Conservation (phyloP, 30 jellyfish, hydroid and myxozoan species). For the Aurelia sp. region DNA sequence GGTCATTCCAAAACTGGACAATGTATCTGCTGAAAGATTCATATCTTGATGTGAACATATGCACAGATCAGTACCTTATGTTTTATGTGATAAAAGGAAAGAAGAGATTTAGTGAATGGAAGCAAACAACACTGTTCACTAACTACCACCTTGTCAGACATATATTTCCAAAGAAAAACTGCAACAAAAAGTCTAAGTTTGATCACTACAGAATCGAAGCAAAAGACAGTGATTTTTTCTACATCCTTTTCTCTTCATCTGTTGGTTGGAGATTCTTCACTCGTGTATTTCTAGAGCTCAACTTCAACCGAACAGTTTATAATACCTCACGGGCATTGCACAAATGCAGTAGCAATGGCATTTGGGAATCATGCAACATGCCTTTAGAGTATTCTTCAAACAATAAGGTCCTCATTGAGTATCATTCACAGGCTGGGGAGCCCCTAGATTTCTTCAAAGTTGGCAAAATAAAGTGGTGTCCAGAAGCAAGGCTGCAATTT, state of each 20-base stretch:
- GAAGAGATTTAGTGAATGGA: constrained; percentile 70
- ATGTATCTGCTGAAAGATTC: constrained; percentile 75
- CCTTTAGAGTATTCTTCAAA: constrained; percentile 59
- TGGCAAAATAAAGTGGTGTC: constrained; percentile 41
- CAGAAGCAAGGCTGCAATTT: constrained; percentile 51
- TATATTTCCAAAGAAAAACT: constrained; percentile 67
- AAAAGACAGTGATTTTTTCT: constrained; percentile 48
- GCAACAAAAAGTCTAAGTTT: constrained; percentile 35
- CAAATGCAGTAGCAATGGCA: constrained; percentile 21
- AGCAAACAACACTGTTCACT: constrained; percentile 59
- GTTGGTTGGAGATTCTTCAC: constrained; percentile 97
- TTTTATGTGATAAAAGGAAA: constrained; percentile 77
- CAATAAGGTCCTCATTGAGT: constrained; percentile 61
- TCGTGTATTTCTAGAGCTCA: constrained; percentile 30
- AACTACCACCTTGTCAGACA: constrained; percentile 41
- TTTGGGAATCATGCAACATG: constrained; percentile 51
- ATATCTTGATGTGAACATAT: constrained; percentile 49
- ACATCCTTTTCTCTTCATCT: constrained; percentile 77
- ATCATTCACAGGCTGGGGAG: background rate
- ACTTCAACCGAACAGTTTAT: constrained; percentile 71
- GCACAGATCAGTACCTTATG: constrained; percentile 89
- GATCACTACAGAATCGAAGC: constrained; percentile 28
- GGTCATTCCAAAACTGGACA: constrained; percentile 92
- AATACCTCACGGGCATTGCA: constrained; percentile 49
- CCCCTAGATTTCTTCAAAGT: constrained; percentile 48